Evolutionary conservation across 2,113 vertebrate species (phyloP).

Genomic region (Siphamia tubifer): DNA sequence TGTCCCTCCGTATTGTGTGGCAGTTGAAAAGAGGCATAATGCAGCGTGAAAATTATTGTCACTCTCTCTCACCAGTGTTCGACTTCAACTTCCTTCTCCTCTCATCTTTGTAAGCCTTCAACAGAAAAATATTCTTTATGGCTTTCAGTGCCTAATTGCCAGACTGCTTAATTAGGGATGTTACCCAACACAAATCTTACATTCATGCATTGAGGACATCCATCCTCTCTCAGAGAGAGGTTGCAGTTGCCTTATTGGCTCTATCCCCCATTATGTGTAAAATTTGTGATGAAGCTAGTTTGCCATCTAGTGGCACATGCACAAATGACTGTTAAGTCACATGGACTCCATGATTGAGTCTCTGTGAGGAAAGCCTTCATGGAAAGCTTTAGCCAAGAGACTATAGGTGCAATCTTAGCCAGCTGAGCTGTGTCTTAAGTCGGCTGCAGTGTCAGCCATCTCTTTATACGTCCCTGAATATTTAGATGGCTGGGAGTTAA

Average conservation of each 20-base stretch:
- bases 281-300: conserved; percentile 71
- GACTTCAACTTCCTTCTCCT: conserved; percentile 38
- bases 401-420: conserved; percentile 69
- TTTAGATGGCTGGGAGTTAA: conserved; percentile 77
- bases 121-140: conserved; percentile 53
- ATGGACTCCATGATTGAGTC: conserved; percentile 44
- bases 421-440: conserved; percentile 68
- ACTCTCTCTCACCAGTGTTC: conserved; percentile 23
- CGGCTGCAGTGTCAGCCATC: conserved; percentile 66
- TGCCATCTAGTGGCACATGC: conserved; percentile 79
- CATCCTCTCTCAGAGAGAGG: conserved; percentile 60
- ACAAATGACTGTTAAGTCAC: conserved; percentile 26
- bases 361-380: conserved; percentile 65
- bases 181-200: conserved; percentile 74
- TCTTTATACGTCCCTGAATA: conserved; percentile 72
- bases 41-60: conserved; percentile 48
- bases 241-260: conserved; percentile 41
- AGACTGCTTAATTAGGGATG: conserved; percentile 71
- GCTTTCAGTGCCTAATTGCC: conserved; percentile 70
- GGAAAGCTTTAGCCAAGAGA: conserved; percentile 61
- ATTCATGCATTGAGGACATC: conserved; percentile 74
- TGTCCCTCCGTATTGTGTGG: conserved; percentile 59
- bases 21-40: conserved; percentile 53
- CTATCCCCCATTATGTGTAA: conserved; percentile 11
- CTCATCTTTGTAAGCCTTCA: conserved; percentile 41